Conservation (phyloP, 2,797 vertebrate genomes). For the Hydrolagus colliei region DNA sequence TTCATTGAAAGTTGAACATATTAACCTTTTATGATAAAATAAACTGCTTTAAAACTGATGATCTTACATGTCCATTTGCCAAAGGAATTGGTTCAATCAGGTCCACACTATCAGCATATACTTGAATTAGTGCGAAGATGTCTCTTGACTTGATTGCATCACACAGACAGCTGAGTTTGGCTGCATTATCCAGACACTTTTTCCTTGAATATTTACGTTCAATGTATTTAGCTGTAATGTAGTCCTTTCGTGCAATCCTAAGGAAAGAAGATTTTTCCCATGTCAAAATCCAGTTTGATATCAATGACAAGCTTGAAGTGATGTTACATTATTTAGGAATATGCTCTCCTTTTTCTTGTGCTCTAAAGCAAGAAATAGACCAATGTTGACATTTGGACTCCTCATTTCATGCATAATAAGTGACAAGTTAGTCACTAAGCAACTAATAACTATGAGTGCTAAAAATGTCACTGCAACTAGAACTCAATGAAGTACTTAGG, state of each 20-base stretch:
- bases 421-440: background rate
- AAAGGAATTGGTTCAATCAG: constrained; percentile 91
- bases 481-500: background rate
- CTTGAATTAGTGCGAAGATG: constrained; percentile 85
- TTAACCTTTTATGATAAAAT: background rate
- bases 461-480: background rate
- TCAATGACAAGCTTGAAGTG: background rate
- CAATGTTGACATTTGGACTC: background rate
- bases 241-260: constrained; percentile 96
- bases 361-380: background rate
- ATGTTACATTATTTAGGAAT: no score
- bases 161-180: constrained; percentile 79
- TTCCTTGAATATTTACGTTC: constrained; percentile 81
- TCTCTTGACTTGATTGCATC: constrained; percentile 89
- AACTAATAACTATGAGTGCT: background rate
- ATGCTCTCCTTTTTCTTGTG: no score
- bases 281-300: background rate
- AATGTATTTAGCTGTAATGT: constrained; percentile 93
- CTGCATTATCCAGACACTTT: constrained; percentile 61
- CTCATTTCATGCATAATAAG: background rate
- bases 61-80: constrained; percentile 89
- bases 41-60: background rate
- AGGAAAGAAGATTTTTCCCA: constrained; percentile 35
- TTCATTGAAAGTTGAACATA: background rate
- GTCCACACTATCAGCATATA: constrained; percentile 85